Base-by-base conservation (phyloP, 2,888 invertebrate species). In the Drosophila mimica region DNA sequence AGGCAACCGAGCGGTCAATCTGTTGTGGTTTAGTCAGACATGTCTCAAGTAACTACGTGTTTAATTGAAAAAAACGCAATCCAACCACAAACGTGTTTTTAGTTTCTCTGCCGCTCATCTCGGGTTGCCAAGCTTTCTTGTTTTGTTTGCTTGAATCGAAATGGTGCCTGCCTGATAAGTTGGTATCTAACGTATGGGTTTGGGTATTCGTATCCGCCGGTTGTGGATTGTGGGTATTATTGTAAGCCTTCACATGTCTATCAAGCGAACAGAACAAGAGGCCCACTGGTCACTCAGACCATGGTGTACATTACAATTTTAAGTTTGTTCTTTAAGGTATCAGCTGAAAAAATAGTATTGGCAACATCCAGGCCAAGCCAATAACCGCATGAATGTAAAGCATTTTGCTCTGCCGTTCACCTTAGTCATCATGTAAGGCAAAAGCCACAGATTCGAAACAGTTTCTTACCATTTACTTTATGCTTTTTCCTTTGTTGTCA, bases 31-130 rank as follows among this genome's bases (percentile, higher is more conserved):
- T 75, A 36, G 53, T 61, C 31, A 40, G 53, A 83, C 68, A 52
- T 65, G 78, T 76, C 68, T 82, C 82, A 81, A 77, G 66, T 83
- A 73, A 60, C 87, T 62, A 59, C 34, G 46, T 71, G 60, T 65
- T 67, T 85, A 88, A 89, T 85, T 88, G 89, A 69, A 88, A 76
- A 86, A 82, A 71, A 75, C 40, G 34, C 63, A 65, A 54, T 30
- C 31, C 20, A 38, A 85, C 84, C 84, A 65, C 88, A 85, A 84
- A 74, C 38, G 31, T 54, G 88, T 64, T 82, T 85, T 88, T 70
- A 63, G 64, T 73, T 76, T 74, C 70, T 53, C 31, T 49, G 40
- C 49, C 31, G 43, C 68, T 68, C 38, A 67, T 65, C 53, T 60
- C 59, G 46, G 52, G 49, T 64, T 52, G 61, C 43, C 53, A 20